Conservation (phyloP, 2,113 vertebrate species). For the Todiramphus saurophagus region DNA sequence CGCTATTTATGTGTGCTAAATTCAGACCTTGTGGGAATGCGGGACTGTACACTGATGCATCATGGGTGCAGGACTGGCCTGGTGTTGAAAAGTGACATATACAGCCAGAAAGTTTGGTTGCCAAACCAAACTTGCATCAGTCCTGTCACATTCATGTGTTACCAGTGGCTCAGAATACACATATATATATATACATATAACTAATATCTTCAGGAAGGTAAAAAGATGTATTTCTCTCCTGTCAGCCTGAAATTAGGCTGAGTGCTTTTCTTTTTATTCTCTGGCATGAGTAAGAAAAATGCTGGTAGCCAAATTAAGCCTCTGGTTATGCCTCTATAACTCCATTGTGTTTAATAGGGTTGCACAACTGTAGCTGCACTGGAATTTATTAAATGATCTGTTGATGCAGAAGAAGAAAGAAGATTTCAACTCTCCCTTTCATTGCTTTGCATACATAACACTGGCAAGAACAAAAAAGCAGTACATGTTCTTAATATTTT, state of each 20-base stretch:
- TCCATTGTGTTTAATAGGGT: conserved; percentile 44
- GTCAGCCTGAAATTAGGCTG: not conserved
- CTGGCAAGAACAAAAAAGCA: not conserved
- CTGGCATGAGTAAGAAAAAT: not conserved
- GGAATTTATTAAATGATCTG: conserved; percentile 37
- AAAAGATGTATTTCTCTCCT: not conserved
- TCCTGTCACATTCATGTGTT: not conserved
- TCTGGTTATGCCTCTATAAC: conserved; percentile 31
- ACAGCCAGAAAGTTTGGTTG: not conserved
- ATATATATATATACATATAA: not conserved
- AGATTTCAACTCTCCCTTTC: conserved; percentile 1
- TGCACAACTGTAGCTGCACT: conserved; percentile 35
- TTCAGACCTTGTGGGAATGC: not conserved
- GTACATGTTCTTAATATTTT: not conserved
- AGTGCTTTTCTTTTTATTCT: not conserved
- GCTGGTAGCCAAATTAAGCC: conserved; percentile 26
- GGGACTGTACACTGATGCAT: not conserved
- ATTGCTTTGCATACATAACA: not conserved
- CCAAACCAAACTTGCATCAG: not conserved
- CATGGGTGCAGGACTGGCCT: not conserved
- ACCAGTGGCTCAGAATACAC: not conserved
- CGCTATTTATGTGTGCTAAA: not conserved
- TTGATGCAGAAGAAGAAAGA: conserved; percentile 22
- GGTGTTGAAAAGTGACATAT: not conserved
- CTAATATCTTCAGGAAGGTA: not conserved